phyloP scores from a whole-genome alignment of 2,113 vertebrate species.

The Brachypteracias leptosomus region DNA sequence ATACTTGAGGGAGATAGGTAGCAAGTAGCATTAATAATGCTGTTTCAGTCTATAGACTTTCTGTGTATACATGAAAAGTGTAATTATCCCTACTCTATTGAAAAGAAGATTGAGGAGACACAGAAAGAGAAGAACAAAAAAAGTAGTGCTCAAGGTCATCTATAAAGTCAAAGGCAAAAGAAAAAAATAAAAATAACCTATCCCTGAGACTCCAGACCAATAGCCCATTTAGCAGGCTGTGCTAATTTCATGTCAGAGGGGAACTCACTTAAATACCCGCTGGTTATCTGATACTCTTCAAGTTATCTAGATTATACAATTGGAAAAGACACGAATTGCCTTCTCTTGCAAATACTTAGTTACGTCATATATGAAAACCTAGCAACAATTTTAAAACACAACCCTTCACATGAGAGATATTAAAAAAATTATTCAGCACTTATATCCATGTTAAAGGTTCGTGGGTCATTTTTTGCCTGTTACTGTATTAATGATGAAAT shows the following conservation, averaged over 20 bases:
- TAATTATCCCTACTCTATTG: background rate
- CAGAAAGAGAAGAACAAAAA: background rate
- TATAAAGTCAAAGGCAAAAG: background rate
- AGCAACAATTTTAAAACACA: background rate
- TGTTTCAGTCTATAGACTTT: background rate
- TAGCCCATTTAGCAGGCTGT: background rate
- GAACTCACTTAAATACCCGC: background rate
- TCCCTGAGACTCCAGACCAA: background rate
- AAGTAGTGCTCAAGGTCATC: slow-evolving; percentile 13
- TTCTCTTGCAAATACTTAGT: background rate
- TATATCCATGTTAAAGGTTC: background rate
- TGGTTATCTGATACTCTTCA: background rate
- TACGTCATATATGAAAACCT: background rate
- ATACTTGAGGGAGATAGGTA: background rate
- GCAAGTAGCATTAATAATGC: background rate
- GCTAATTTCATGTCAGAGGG: background rate
- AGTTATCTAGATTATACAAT: background rate
- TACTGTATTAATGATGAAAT: background rate
- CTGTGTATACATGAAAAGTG: background rate
- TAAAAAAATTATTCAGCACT: background rate
- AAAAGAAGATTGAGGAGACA: background rate
- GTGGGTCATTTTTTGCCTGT: background rate
- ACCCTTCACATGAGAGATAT: background rate
- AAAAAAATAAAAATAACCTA: background rate
- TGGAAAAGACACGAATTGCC: background rate